Conservation (phyloP, 2,797 vertebrate species). For the Myotis myotis region DNA sequence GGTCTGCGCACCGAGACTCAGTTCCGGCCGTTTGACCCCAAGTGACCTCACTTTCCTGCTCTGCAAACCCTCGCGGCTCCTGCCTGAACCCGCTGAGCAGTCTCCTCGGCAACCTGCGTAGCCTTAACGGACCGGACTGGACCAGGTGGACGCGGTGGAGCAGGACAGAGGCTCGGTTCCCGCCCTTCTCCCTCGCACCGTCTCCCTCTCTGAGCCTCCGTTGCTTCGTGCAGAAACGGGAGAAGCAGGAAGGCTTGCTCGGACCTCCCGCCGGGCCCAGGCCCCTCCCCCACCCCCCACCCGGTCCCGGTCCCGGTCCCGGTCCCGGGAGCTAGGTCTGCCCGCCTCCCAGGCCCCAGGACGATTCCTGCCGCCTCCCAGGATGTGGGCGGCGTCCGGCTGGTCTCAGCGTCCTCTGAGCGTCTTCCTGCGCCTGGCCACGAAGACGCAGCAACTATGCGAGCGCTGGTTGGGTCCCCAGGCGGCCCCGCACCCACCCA, state of each 20-base stretch:
- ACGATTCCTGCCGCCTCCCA: accelerated
- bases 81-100: accelerated
- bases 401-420: accelerated
- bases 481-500: background rate
- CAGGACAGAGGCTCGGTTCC: accelerated
- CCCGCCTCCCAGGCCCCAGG: too few relatives aligned
- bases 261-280: accelerated
- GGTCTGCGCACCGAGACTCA: too few relatives aligned
- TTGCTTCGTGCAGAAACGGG: accelerated
- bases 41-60: accelerated
- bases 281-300: background rate
- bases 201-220: background rate
- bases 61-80: background rate
- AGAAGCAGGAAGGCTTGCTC: background rate
- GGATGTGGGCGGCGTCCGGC: accelerated
- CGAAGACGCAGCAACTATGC: accelerated
- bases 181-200: accelerated
- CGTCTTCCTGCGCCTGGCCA: accelerated
- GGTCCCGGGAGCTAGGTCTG: accelerated
- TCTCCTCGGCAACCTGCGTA: accelerated
- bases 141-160: accelerated
- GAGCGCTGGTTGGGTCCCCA: accelerated
- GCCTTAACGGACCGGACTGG: accelerated
- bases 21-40: too few relatives aligned
- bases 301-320: too few relatives aligned